phyloP scores from a whole-genome alignment of 2,797 vertebrate genomes.

The Enteromius radiatus region DNA sequence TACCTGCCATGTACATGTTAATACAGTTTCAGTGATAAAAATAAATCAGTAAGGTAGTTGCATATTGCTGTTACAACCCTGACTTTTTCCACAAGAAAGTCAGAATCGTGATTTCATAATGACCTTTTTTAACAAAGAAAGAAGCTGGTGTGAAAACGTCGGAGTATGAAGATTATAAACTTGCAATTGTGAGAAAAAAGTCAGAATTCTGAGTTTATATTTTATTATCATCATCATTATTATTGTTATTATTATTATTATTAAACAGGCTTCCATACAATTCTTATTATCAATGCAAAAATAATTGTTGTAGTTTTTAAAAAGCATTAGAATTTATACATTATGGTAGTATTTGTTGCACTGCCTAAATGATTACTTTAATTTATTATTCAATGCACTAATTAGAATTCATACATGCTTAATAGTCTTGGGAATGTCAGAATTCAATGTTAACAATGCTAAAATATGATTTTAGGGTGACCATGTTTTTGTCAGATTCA shows the following conservation, averaged over 20 bases:
- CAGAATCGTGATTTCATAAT: neutral
- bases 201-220: neutral
- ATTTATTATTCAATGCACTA: neutral
- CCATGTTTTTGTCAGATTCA: neutral
- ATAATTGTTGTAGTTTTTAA: neutral
- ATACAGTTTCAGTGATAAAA: neutral
- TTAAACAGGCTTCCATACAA: neutral
- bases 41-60: neutral
- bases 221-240: neutral
- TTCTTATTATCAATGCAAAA: neutral
- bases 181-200: neutral
- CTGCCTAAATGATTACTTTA: neutral
- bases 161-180: neutral
- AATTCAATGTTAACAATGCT: too few relatives aligned
- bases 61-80: neutral
- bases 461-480: neutral
- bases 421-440: neutral
- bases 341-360: neutral
- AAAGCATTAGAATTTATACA: neutral
- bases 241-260: neutral
- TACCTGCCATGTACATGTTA: neutral
- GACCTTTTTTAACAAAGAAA: neutral
- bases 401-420: neutral
- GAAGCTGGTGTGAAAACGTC: neutral
- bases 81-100: neutral